These are phyloP conservation scores for Cryptocheilus praepositus DNA, from an alignment of 2,888 invertebrate genomes.

Conservation along the genomic window DNA sequence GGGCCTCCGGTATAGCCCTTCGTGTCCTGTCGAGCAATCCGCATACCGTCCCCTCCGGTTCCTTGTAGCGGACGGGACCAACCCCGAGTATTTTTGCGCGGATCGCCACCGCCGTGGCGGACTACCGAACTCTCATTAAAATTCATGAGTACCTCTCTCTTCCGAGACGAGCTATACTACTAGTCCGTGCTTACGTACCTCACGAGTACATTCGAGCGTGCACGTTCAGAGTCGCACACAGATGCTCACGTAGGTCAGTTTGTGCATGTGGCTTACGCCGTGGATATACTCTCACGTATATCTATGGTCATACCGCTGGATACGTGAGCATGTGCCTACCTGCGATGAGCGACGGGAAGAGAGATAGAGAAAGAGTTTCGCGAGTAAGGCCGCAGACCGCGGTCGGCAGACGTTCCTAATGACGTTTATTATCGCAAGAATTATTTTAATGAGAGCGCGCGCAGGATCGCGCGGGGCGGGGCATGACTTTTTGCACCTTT, in stretches of 20 bases:
- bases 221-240: constrained; percentile 28
- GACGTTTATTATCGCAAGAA: constrained; percentile 48
- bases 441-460: constrained; percentile 29
- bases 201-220: neutral
- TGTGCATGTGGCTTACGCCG: neutral
- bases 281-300: neutral
- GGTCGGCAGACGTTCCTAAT: constrained; percentile 45
- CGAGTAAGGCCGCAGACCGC: constrained; percentile 1
- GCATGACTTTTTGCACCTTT: neutral
- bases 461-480: neutral
- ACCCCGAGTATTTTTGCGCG: constrained; percentile 37
- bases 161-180: constrained; percentile 27
- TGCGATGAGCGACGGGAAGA: constrained; percentile 4
- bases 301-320: neutral
- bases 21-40: neutral
- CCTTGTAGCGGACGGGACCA: constrained; percentile 17
- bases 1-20: neutral
- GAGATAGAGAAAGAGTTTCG: neutral
- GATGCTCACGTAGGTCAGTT: constrained; percentile 29
- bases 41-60: constrained; percentile 11
- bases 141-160: constrained; percentile 53
- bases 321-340: constrained; percentile 36
- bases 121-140: constrained; percentile 59
- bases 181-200: constrained; percentile 1
- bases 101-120: constrained; percentile 36